Conservation (phyloP, 2,113 vertebrate species). For the Salvator merianae region DNA sequence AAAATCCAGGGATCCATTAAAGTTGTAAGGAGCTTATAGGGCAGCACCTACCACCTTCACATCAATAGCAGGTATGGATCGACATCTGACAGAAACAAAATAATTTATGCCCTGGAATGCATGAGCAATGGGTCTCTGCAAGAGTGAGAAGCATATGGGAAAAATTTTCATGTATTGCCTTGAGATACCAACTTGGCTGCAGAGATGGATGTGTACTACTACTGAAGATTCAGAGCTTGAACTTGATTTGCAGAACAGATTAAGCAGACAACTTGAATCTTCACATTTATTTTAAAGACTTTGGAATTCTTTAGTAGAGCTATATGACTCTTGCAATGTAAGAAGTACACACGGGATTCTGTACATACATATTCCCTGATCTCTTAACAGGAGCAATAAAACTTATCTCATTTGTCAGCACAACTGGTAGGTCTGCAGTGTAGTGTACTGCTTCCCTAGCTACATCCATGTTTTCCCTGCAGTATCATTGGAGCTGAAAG, state of each 20-base stretch:
- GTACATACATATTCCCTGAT: background rate
- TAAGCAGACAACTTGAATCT: background rate
- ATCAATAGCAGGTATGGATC: background rate
- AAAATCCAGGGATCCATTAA: background rate
- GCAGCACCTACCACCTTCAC: background rate
- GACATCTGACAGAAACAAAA: background rate
- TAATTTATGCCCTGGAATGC: too few relatives aligned
- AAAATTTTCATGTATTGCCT: too few relatives aligned
- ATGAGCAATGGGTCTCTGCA: background rate
- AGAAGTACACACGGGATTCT: background rate
- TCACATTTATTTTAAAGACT: constrained; percentile 17
- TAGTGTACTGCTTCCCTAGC: background rate
- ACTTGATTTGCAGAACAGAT: background rate
- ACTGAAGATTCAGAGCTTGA: background rate
- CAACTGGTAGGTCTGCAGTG: background rate
- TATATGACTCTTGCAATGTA: background rate
- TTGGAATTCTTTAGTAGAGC: background rate
- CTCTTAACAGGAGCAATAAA: background rate
- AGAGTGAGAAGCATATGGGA: background rate
- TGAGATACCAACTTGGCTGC: background rate
- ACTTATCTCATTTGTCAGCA: background rate
- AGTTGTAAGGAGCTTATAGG: too few relatives aligned
- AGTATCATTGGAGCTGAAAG: background rate
- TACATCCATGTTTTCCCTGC: background rate
- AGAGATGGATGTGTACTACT: background rate